Evolutionary conservation across 2,888 invertebrate genomes (phyloP), one percentile per base, ranked within the genome.

Genomic region (Leistus spinibarbis): DNA sequence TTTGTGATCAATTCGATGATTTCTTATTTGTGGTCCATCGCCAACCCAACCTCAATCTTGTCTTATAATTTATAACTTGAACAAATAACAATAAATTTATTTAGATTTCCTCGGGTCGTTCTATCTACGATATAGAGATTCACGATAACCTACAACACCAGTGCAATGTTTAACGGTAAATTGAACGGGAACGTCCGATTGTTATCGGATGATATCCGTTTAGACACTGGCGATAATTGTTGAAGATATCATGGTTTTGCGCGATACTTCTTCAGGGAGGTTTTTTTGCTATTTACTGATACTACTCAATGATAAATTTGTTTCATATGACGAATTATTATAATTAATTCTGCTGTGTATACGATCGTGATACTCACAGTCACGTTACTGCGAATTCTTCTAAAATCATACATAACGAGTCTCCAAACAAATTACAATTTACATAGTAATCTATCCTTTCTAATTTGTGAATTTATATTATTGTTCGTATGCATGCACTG

Each of bases 141-240:
- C 4, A 60, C 19, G 60, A 60, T 60, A 60, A 60, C n/a, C 1
- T 20, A 60, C 60, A 60, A 22, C 17, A 24, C 40, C 63, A 22
- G 60, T 62, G 64, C 27, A 63, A 54, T 64, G 53, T 62, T 64
- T 72, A 72, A 72, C 72, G 65, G 72, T 72, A 72, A 62, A 60
- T 19, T 60, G 60, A 71, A 72, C 57, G 66, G 27, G 66, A 72
- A 72, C 72, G 56, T 23, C 27, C 20, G 66, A 56, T 72, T 72
- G 54, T 57, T 72, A 72, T 72, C 72, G 53, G 72, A 27, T 65
- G 66, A 72, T 72, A 72, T 72, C 72, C 66, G 72, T 72, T 72
- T 66, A 66, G 66, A 72, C 63, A 71, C 71, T 64, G 54, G 71
- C 64, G 71, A 72, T 72, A 65, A 72, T 72, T 72, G 72, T 64